Percentiles rank a stretch among this genome's conserved stretches.
Evolutionary conservation across 2,113 vertebrate species (phyloP).

Genomic region (Emydocephalus ijimae): DNA sequence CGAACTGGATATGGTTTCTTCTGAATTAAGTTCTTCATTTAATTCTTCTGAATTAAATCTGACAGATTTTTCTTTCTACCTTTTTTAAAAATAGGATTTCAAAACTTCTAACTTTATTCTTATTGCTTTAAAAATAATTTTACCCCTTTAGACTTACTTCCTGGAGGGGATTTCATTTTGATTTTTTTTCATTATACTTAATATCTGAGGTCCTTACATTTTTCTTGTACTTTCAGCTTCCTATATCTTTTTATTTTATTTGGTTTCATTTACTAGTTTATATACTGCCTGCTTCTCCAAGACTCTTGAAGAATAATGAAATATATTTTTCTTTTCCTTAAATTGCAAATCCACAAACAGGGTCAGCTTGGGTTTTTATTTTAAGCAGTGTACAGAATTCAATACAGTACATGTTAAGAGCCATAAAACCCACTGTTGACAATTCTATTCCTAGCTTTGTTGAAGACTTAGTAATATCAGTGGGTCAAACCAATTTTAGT

Average conservation of each 20-base stretch:
- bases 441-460: neutral
- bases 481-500: constrained; percentile 24
- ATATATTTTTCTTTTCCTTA: neutral
- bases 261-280: neutral
- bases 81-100: neutral
- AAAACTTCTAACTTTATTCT: neutral
- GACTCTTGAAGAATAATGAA: neutral
- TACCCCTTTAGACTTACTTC: neutral
- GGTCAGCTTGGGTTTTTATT: neutral
- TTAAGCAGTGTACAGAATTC: neutral
- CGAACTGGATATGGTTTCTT: neutral
- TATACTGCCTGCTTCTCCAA: neutral
- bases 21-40: neutral
- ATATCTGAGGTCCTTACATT: neutral
- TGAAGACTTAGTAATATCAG: neutral
- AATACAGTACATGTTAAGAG: neutral
- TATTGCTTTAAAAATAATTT: neutral
- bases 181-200: neutral
- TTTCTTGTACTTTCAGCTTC: neutral
- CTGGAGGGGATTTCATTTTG: neutral
- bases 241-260: neutral
- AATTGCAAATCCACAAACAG: neutral
- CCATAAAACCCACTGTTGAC: neutral
- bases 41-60: neutral
- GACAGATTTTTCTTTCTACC: neutral